Evolutionary conservation across 2,113 vertebrate genomes (phyloP), one percentile per base, ranked within the genome.

Genomic region (Meleagris gallopavo): DNA sequence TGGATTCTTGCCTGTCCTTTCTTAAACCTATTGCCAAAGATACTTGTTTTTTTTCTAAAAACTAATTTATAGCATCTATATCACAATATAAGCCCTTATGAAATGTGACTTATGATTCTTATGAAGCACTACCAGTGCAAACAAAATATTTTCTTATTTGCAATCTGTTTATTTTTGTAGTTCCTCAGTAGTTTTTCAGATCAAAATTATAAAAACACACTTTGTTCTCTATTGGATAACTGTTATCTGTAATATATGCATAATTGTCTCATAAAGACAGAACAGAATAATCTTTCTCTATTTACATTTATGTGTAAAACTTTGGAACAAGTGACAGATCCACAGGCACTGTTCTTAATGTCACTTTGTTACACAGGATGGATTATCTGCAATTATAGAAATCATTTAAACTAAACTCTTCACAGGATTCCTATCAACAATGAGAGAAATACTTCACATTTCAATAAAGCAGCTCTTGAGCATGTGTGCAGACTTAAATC

Each of bases 211-310:
- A 52, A 91, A 92, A 91, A 62, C 34, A 73, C 24, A 74, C 74
- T 86, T 76, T 36, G 78, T 69, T 71, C 32, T 21, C 61, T 62
- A 24, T 67, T 40, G 21, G 76, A 72, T 82, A 89, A 89, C 46
- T 62, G 41, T 76, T 92, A 73, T 46, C 65, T 90, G 43, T 58
- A 85, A 89, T 40, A 72, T 27, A 90, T 29, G 67, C 73, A 86
- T 93, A 93, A 92, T 94, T 91, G 17, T 74, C 38, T 92, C 87
- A 83, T 79, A 86, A 67, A 83, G 58, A 19, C 64, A 83, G 80
- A 48, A 90, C 36, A 65, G 50, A 92, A 83, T 50, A 91, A 84
- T 72, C 60, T 86, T 73, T 84, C 55, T 83, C 32, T 89, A 86
- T 65, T 89, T 77, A 67, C 29, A 75, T 85, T 80, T 83, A 67